A percentile compares a stretch with the other conserved stretches of the same genome.
Evolutionary conservation across 2,888 invertebrate species (phyloP).

Genomic region (Nezara viridula): DNA sequence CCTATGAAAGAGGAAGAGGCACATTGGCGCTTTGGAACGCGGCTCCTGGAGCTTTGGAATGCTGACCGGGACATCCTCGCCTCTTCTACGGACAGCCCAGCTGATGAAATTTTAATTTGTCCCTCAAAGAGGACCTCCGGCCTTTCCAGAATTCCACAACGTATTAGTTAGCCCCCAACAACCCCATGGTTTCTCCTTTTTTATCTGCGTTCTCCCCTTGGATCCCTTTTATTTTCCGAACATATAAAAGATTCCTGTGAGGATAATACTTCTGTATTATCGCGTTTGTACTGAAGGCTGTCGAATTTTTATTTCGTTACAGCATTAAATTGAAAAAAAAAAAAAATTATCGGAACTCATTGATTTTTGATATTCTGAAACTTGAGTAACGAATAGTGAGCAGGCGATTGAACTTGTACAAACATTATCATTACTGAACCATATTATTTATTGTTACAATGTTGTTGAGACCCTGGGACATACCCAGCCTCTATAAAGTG

Average conservation of each 20-base stretch:
- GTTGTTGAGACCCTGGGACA: too few species aligned
- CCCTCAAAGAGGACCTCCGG: conserved; percentile 3
- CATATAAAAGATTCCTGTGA: background rate
- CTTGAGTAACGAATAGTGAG: too few species aligned
- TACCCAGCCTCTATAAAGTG: too few species aligned
- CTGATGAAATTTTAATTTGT: conserved; percentile 51
- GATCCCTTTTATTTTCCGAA: background rate
- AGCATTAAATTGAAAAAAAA: too few species aligned
- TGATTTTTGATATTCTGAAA: too few species aligned
- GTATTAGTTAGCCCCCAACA: conserved; percentile 33
- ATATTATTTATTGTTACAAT: too few species aligned
- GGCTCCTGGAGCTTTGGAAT: background rate
- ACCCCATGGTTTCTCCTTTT: conserved; percentile 36
- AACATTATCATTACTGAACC: too few species aligned
- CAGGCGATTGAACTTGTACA: too few species aligned
- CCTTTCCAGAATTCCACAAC: conserved; percentile 39
- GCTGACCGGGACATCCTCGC: too few species aligned
- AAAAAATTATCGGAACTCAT: too few species aligned
- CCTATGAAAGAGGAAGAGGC: background rate
- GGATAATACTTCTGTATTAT: background rate
- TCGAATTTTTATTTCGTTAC: too few species aligned
- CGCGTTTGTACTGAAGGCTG: background rate
- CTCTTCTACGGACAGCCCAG: background rate
- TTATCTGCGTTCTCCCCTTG: background rate
- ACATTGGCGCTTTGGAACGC: conserved; percentile 14